Base-by-base conservation (phyloP, 2,113 vertebrate species). In the Grammomys surdaster region DNA sequence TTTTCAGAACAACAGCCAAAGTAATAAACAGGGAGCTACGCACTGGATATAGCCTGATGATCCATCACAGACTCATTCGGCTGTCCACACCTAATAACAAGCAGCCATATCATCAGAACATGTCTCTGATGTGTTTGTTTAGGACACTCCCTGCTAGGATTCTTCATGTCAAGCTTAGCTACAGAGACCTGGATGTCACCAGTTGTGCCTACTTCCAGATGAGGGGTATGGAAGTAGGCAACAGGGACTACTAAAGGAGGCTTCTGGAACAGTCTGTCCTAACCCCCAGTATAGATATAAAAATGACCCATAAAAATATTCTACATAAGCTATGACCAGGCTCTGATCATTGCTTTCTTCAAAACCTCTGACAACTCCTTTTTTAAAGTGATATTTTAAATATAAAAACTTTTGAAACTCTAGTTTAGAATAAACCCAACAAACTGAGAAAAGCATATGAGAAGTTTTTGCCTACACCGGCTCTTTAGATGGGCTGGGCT, bases 141-240 rank as follows among this genome's bases (percentile, higher is more conserved):
- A 2, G 26, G 17, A 63, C 5, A 17, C 4, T 11, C 31, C 19
- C 11, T 1, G 19, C 12, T 0, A 9, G 36, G 36, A 73, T 31
- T 11, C 7, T n/a, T 88, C 43, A 1, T 60, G 16, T 20, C 48
- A 51, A 69, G 19, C 60, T 67, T 36, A 86, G 60, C 31, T 48
- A 69, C 6, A 19, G 78, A 7, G 26, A 9, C 20, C 3, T 33
- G n/a, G 31, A 33, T 51, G 33, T 33, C 16, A 36, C 36, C 5
- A 8, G 58, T 4, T 28, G 11, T 43, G 40, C 40, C 2, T 33
- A 4, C 9, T 48, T 7, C 31, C 31, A 48, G 40, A 40, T 40
- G 43, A 33, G 14, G 43, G 46, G 26, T 24, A 54, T 5, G n/a
- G 69, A 46, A 43, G 58, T 36, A 75, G 14, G 3, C 28, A n/a